A percentile compares a stretch with the other conserved stretches of the same genome.
Evolutionary conservation across 2,888 invertebrate species (phyloP).

Genomic region (Lasius fuliginosus): DNA sequence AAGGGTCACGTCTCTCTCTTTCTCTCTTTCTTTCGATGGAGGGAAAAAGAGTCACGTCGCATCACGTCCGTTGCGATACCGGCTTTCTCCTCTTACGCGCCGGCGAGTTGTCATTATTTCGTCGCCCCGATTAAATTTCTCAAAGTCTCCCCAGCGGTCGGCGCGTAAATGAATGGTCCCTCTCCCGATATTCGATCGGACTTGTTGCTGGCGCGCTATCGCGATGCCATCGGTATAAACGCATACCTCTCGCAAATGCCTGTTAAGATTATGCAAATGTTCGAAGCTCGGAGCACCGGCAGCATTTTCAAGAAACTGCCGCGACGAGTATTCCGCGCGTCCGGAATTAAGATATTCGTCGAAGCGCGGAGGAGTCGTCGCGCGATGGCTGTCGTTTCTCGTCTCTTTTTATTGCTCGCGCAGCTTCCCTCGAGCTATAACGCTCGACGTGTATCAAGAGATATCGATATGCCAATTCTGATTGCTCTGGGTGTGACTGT

Average conservation of each 20-base stretch:
- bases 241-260: conserved; percentile 62
- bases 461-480: conserved; percentile 26
- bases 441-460: conserved; percentile 8
- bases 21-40: conserved; percentile 14
- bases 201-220: conserved; percentile 54
- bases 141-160: conserved; percentile 28
- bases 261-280: conserved; percentile 75
- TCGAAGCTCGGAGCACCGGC: conserved; percentile 53
- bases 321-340: conserved; percentile 20
- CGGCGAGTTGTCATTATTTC: conserved; percentile 68
- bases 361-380: conserved; percentile 32
- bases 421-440: not conserved
- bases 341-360: conserved; percentile 68
- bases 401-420: conserved; percentile 13
- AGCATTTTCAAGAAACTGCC: conserved; percentile 60
- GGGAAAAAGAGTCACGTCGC: conserved; percentile 36
- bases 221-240: conserved; percentile 62
- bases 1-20: conserved; percentile 47
- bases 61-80: conserved; percentile 19
- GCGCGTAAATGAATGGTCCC: conserved; percentile 48
- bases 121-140: conserved; percentile 68
- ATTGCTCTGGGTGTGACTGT: not conserved
- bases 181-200: conserved; percentile 28
- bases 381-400: not conserved
- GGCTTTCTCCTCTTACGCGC: conserved; percentile 63